Percentiles rank a stretch among this genome's conserved stretches.
Evolutionary conservation across 2,797 vertebrate genomes (phyloP).

Genomic region (Leucoraja ocellata): DNA sequence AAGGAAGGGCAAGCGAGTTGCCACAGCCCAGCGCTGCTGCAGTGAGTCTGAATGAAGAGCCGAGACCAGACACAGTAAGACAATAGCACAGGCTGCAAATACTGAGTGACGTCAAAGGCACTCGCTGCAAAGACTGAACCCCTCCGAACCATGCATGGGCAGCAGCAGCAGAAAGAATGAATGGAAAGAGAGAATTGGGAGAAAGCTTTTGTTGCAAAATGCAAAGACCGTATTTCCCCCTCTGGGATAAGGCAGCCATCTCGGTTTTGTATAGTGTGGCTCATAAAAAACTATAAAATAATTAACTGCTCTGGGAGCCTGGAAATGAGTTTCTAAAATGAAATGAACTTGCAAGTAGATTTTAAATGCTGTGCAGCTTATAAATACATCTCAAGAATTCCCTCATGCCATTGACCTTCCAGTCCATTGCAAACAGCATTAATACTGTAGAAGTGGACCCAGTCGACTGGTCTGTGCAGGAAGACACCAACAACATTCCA

Average conservation of each 20-base stretch:
- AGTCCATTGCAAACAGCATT: not conserved
- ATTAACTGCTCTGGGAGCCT: not conserved
- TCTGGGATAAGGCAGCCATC: not conserved
- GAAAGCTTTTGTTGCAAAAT: constrained; percentile 63
- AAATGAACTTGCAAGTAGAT: not conserved
- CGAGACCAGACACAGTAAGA: constrained; percentile 67
- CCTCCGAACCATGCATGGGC: constrained; percentile 54
- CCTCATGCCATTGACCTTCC: not conserved
- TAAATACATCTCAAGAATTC: not conserved
- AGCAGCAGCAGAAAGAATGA: constrained; percentile 53
- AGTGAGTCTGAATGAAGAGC: constrained; percentile 55
- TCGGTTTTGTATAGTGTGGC: too few species aligned
- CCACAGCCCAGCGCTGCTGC: constrained; percentile 45
- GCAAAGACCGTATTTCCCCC: constrained; percentile 51
- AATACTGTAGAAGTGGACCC: not conserved
- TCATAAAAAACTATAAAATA: not conserved
- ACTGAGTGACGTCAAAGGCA: constrained; percentile 75
- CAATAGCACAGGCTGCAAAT: constrained; percentile 80
- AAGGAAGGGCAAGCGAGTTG: constrained; percentile 49
- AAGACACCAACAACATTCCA: not conserved
- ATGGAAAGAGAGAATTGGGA: constrained; percentile 54
- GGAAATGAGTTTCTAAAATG: not conserved
- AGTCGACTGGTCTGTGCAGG: not conserved
- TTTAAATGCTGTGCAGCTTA: not conserved
- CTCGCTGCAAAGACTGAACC: constrained; percentile 61